Percentiles rank a stretch among this genome's conserved stretches.
phyloP scores from a whole-genome alignment of 2,797 vertebrate genomes.

The Momotus momota region DNA sequence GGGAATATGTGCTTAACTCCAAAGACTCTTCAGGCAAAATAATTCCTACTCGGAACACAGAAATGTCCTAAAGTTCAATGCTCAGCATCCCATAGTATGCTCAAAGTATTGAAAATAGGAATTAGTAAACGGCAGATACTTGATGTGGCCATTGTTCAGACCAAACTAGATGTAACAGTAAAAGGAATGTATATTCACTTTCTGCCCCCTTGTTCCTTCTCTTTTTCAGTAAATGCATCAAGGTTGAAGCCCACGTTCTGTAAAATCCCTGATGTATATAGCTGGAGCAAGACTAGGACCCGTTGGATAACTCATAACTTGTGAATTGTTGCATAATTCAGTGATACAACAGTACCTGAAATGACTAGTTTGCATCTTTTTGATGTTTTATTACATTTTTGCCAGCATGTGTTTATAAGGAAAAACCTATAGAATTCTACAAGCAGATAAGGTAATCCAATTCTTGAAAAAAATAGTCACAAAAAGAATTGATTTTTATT shows the following conservation, averaged over 20 bases:
- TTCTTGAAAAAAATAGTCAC: neutral
- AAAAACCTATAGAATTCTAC: neutral
- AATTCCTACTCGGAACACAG: neutral
- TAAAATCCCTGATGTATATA: neutral
- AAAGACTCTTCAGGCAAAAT: neutral
- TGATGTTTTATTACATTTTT: neutral
- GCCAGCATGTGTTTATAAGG: neutral
- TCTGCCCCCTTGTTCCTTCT: neutral
- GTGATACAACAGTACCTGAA: neutral
- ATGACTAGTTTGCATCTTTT: neutral
- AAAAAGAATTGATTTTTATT: neutral
- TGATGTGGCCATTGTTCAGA: neutral
- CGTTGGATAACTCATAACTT: neutral
- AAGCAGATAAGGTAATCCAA: neutral
- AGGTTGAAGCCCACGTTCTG: neutral
- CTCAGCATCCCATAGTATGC: neutral
- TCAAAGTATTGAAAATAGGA: neutral
- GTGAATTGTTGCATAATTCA: neutral
- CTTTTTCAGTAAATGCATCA: neutral
- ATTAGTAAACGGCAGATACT: neutral
- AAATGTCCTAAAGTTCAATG: neutral
- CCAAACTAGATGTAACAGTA: neutral
- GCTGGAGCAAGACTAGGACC: neutral
- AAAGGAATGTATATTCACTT: neutral
- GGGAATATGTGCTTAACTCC: neutral